phyloP scores from a whole-genome alignment of 2,888 invertebrate genomes.

The Trachelus stipa region DNA sequence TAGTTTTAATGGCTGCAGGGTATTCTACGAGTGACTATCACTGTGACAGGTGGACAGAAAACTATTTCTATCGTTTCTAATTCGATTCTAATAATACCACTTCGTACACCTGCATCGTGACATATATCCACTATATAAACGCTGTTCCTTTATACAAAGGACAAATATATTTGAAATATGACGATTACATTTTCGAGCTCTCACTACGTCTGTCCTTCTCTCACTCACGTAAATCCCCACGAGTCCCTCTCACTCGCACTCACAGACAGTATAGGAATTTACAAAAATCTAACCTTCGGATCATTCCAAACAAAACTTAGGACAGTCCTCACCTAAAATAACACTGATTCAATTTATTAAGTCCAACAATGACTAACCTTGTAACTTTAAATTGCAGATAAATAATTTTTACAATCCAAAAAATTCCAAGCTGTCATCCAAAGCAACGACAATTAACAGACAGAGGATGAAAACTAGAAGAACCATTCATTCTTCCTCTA shows the following conservation, averaged over 20 bases:
- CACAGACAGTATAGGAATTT: neutral
- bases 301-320: neutral
- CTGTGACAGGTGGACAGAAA: neutral
- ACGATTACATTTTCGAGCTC: neutral
- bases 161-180: neutral
- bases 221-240: neutral
- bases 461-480: too few species aligned
- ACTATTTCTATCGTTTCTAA: neutral
- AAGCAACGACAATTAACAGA: too few species aligned
- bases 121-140: neutral
- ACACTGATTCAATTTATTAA: neutral
- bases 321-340: neutral
- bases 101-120: neutral
- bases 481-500: too few species aligned
- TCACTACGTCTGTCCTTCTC: neutral
- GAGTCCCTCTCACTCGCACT: neutral
- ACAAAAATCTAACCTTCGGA: neutral
- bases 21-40: neutral
- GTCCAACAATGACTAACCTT: too few species aligned
- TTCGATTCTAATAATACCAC: neutral
- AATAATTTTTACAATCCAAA: too few species aligned
- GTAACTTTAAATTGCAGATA: too few species aligned
- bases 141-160: neutral
- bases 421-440: too few species aligned
- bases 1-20: neutral